phyloP scores from a whole-genome alignment of 2,113 vertebrate species.

The Nothoprocta pentlandii region DNA sequence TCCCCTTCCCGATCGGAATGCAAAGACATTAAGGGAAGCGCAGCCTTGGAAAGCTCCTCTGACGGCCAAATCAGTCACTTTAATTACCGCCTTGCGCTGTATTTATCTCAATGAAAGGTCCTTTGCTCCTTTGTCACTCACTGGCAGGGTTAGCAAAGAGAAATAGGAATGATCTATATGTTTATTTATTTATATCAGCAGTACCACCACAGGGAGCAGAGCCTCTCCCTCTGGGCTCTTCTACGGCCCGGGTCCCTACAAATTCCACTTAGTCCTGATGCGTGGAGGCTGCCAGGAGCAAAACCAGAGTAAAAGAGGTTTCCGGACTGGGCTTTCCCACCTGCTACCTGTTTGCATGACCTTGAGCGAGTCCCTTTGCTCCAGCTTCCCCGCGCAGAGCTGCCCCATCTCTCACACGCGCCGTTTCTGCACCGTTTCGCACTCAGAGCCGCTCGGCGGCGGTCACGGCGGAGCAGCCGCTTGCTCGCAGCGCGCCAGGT shows the following conservation, averaged over 20 bases:
- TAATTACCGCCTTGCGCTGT: constrained; percentile 61
- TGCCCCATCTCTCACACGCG: no score
- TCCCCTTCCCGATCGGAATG: neutral
- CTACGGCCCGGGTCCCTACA: fast-evolving
- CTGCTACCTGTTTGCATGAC: no score
- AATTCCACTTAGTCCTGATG: fast-evolving
- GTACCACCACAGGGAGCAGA: fast-evolving
- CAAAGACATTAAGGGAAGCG: neutral
- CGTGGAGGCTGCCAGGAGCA: fast-evolving
- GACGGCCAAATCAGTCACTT: constrained; percentile 54
- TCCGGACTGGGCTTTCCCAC: no score
- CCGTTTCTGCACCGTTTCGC: no score
- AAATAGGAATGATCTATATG: constrained; percentile 6
- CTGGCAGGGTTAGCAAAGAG: constrained; percentile 36
- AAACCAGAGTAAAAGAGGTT: neutral
- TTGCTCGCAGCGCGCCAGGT: no score
- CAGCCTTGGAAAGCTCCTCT: constrained; percentile 37
- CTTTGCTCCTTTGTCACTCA: constrained; percentile 44
- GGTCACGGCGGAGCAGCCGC: no score
- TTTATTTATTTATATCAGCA: constrained; percentile 7
- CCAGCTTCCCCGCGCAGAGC: no score
- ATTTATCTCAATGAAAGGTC: constrained; percentile 70
- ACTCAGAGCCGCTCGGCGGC: no score
- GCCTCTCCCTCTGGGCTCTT: neutral
- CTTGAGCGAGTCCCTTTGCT: no score